Conservation (phyloP, 2,888 invertebrate species). For the Acanthococcus lagerstroemiae region DNA sequence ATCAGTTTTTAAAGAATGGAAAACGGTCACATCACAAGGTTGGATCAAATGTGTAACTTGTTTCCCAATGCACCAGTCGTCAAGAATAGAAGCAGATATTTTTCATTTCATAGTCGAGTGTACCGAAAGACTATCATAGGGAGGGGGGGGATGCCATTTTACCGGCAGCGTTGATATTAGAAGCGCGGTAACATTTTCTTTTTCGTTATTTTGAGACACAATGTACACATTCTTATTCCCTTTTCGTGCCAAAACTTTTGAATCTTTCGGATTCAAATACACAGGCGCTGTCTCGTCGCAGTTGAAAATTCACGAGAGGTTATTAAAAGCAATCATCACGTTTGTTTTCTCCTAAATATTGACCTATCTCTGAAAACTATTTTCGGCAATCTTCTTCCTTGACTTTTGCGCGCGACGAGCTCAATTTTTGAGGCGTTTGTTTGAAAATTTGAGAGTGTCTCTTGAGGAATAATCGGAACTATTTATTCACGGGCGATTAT, state of each 20-base stretch:
- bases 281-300: not conserved
- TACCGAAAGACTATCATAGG: conserved; percentile 34
- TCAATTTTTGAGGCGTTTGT: not conserved
- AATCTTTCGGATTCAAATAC: not conserved
- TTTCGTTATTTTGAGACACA: not conserved
- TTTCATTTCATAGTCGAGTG: conserved; percentile 32
- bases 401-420: not conserved
- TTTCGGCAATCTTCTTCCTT: not conserved
- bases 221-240: conserved; percentile 3
- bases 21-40: conserved; percentile 36
- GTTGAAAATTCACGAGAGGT: not conserved
- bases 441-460: conserved; percentile 4
- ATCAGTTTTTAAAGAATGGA: conserved; percentile 34
- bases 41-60: conserved; percentile 36
- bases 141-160: conserved; percentile 33
- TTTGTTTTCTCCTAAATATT: not conserved
- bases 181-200: conserved; percentile 2
- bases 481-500: conserved; percentile 8
- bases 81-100: conserved; percentile 34
- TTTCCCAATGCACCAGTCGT: conserved; percentile 35
- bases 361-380: not conserved
- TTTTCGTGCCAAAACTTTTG: not conserved
- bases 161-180: conserved; percentile 37
- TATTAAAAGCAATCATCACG: not conserved
- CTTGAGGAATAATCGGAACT: not conserved